Conservation (phyloP, 2,888 invertebrate genomes). For the Cremastobaeus sp. region DNA sequence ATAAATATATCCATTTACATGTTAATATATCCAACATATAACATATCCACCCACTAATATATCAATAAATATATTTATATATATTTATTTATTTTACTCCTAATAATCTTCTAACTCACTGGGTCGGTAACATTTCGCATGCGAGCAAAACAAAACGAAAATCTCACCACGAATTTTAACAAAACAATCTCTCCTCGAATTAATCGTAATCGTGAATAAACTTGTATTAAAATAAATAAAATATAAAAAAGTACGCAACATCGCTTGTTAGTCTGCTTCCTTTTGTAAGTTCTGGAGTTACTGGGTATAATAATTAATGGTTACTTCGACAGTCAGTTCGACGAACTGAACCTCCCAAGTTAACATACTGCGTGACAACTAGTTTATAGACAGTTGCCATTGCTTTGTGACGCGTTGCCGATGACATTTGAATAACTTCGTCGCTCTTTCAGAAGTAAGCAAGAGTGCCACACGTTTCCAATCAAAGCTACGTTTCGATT, state of each 20-base stretch:
- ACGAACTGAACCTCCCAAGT: too few relatives aligned
- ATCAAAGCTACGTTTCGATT: neutral
- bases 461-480: too few relatives aligned
- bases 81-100: constrained; percentile 22
- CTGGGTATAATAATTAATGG: neutral
- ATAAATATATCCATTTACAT: constrained; percentile 49
- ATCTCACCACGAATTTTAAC: constrained; percentile 8
- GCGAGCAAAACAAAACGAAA: constrained; percentile 22
- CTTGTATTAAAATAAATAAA: constrained; percentile 13
- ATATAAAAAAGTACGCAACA: constrained; percentile 9
- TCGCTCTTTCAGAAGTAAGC: neutral
- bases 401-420: constrained; percentile 6
- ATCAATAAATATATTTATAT: constrained; percentile 51
- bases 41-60: constrained; percentile 51
- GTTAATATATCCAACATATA: constrained; percentile 50
- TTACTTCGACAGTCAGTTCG: constrained; percentile 3
- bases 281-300: neutral
- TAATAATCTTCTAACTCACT: constrained; percentile 41
- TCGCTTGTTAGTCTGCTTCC: neutral
- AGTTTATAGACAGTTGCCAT: neutral
- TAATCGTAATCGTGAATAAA: neutral
- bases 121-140: constrained; percentile 32
- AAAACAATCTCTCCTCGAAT: constrained; percentile 4
- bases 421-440: neutral
- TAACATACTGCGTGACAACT: too few relatives aligned